Evolutionary conservation across 1,140 invertebrate species (phyloP).

Genomic region (Phthorimaea operculella): DNA sequence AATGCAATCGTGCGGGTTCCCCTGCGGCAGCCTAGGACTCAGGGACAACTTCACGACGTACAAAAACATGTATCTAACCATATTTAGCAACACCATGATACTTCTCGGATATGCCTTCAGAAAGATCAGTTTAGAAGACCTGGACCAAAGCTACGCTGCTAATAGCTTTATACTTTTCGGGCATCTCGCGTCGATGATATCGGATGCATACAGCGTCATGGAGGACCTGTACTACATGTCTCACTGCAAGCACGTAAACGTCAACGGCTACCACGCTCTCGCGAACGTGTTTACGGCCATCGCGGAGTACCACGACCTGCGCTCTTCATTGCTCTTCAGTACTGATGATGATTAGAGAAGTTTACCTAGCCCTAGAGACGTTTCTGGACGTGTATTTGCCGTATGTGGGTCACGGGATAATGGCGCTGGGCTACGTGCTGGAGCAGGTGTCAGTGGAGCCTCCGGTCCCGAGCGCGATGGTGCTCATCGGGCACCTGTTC

Average conservation of each 20-base stretch:
- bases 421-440: slow-evolving; percentile 46
- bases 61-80: slow-evolving; percentile 17
- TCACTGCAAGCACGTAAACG: slow-evolving; percentile 13
- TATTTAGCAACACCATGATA: slow-evolving; percentile 22
- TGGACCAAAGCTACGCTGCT: slow-evolving; percentile 11
- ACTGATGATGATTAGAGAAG: slow-evolving; percentile 11
- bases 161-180: slow-evolving; percentile 27
- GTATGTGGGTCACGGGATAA: slow-evolving; percentile 43
- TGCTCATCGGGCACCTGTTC: slow-evolving; percentile 44
- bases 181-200: slow-evolving; percentile 24
- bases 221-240: slow-evolving; percentile 20
- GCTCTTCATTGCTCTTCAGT: slow-evolving; percentile 10
- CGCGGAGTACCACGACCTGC: slow-evolving; percentile 34
- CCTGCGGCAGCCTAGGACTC: too few relatives aligned
- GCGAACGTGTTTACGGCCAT: slow-evolving; percentile 32
- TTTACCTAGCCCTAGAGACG: slow-evolving; percentile 29
- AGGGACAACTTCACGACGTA: too few relatives aligned
- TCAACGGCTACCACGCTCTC: slow-evolving; percentile 26
- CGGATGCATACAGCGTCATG: slow-evolving; percentile 17
- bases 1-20: too few relatives aligned
- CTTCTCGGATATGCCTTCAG: slow-evolving; percentile 27
- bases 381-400: slow-evolving; percentile 34
- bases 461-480: slow-evolving; percentile 40
- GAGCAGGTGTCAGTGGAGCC: slow-evolving; percentile 37
- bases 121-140: slow-evolving; percentile 14